phyloP scores from a whole-genome alignment of 1,140 invertebrate species.

The Oedothorax gibbosus region DNA sequence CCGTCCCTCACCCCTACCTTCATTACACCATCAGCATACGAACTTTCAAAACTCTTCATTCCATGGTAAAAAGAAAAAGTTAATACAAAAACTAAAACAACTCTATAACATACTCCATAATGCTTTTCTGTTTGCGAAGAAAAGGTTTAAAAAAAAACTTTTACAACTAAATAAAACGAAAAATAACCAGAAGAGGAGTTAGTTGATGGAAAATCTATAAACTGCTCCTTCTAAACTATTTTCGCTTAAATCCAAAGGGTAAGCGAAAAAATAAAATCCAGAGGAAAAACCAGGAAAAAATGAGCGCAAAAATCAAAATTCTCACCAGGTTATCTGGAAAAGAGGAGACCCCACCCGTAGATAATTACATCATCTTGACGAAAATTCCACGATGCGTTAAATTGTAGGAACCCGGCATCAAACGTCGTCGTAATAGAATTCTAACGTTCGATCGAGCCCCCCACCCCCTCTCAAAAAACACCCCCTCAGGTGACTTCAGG shows the following conservation, averaged over 20 bases:
- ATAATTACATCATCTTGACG: slow-evolving; percentile 47
- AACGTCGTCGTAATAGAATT: slow-evolving; percentile 12
- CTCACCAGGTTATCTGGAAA: slow-evolving; percentile 19
- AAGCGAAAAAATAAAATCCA: slow-evolving; percentile 7
- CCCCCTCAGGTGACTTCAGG: neutral
- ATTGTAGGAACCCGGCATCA: slow-evolving; percentile 34
- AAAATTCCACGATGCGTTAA: slow-evolving; percentile 47
- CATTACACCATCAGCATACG: no score
- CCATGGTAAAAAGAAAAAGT: no score
- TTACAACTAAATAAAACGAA: neutral
- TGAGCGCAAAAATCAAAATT: slow-evolving; percentile 36
- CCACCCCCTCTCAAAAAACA: neutral
- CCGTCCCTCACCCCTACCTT: no score
- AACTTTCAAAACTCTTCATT: no score
- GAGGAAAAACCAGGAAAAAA: neutral
- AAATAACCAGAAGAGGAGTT: slow-evolving; percentile 29
- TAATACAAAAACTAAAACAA: no score
- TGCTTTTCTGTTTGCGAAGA: no score
- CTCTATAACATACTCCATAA: no score
- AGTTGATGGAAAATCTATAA: slow-evolving; percentile 49
- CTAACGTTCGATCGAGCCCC: neutral
- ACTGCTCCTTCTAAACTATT: slow-evolving; percentile 38
- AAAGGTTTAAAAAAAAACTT: no score
- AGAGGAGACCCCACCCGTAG: slow-evolving; percentile 8
- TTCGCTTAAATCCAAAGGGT: slow-evolving; percentile 27